A percentile compares a stretch with the other conserved stretches of the same genome.
Conservation (phyloP, 2,113 vertebrate genomes). For the Ailuropoda melanoleuca region DNA sequence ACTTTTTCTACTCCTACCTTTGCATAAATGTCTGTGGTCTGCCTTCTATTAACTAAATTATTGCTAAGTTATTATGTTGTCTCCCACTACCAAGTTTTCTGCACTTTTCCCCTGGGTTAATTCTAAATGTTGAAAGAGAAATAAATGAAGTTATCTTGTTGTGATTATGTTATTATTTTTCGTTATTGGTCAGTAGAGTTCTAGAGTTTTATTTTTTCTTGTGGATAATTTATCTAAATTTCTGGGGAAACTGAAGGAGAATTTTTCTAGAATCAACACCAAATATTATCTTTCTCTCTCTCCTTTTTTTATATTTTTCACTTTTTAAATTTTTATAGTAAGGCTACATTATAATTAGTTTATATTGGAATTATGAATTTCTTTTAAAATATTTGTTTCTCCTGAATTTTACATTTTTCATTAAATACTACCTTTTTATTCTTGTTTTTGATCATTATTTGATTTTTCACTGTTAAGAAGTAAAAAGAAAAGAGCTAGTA, state of each 20-base stretch:
- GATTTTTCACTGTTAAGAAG: neutral
- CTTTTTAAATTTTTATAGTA: neutral
- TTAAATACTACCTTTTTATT: neutral
- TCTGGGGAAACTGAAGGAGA: neutral
- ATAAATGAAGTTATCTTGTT: neutral
- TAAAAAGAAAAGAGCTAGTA: neutral
- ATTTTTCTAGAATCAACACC: neutral
- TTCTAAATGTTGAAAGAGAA: neutral
- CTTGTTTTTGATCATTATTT: neutral
- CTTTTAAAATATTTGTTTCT: neutral
- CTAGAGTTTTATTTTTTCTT: neutral
- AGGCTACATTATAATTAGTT: neutral
- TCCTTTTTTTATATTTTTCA: neutral
- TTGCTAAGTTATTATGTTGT: neutral
- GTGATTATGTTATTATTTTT: neutral
- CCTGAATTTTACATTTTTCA: neutral
- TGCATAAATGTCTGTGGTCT: neutral
- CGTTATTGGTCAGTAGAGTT: neutral
- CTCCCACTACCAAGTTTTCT: neutral
- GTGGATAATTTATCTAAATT: neutral
- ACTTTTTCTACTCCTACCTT: neutral
- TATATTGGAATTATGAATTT: neutral
- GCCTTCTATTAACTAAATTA: neutral
- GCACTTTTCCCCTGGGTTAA: neutral
- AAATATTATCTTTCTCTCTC: neutral